Conservation (phyloP, 1,140 invertebrate species). For the Brachionus asplanchnoidis region DNA sequence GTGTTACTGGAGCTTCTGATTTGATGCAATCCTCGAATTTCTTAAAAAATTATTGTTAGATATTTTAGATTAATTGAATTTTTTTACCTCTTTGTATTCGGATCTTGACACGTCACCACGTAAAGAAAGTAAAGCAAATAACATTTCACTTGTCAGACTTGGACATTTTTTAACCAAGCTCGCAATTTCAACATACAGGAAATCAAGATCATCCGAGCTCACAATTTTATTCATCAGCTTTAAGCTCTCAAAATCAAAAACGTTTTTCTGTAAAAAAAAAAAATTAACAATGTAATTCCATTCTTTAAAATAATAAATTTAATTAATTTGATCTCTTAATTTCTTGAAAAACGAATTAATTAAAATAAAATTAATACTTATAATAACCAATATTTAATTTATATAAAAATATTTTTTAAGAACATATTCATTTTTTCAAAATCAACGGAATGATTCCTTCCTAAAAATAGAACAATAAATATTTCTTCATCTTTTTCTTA, state of each 20-base stretch:
- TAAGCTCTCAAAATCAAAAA: constrained; percentile 23
- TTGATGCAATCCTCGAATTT: constrained; percentile 29
- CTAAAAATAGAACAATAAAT: too few relatives aligned
- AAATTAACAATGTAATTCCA: too few relatives aligned
- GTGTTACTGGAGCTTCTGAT: background rate
- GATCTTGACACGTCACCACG: constrained; percentile 25
- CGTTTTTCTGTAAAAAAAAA: constrained; percentile 20
- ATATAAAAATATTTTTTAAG: too few relatives aligned
- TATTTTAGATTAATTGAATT: too few relatives aligned
- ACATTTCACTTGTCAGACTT: constrained; percentile 31
- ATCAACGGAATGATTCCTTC: too few relatives aligned
- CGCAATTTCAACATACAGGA: background rate
- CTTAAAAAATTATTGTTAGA: background rate
- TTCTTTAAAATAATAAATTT: too few relatives aligned
- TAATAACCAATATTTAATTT: too few relatives aligned
- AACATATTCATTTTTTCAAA: too few relatives aligned
- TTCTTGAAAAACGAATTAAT: background rate
- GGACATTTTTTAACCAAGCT: constrained; percentile 35
- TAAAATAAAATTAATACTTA: too few relatives aligned
- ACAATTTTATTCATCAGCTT: constrained; percentile 35
- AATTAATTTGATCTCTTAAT: background rate
- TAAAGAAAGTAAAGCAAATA: constrained; percentile 17
- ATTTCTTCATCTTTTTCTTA: too few relatives aligned
- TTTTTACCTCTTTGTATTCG: constrained; percentile 14
- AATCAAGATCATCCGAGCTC: constrained; percentile 14